Percentiles rank a stretch among this genome's conserved stretches.
Evolutionary conservation across 2,888 invertebrate species (phyloP).

Genomic region (Chironomus riparius): DNA sequence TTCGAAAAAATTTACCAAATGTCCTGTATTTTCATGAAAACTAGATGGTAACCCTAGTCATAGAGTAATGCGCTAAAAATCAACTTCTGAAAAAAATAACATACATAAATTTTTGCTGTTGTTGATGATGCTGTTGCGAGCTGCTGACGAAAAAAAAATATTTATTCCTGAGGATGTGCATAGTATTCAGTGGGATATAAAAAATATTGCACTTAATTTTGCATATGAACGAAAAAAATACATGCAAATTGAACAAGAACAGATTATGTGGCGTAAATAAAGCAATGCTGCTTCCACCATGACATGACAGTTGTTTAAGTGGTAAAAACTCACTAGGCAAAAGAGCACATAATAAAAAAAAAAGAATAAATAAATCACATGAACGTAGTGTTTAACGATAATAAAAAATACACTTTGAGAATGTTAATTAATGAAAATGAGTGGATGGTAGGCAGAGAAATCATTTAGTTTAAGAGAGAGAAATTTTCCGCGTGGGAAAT

Average conservation of each 20-base stretch:
- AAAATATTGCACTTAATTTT: constrained; percentile 22
- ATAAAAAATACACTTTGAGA: constrained; percentile 1
- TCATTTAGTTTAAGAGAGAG: background rate
- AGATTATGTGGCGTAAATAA: background rate
- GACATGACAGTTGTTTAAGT: constrained; percentile 22
- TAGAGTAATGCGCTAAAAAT: no score
- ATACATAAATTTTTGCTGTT: background rate
- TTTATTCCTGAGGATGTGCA: no score
- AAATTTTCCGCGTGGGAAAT: constrained; percentile 5
- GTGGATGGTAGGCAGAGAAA: background rate
- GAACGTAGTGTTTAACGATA: background rate
- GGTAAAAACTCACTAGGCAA: background rate
- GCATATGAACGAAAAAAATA: constrained; percentile 1
- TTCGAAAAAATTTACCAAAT: no score
- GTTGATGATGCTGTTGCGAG: background rate
- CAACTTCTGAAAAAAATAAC: background rate
- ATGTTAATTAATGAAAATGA: constrained; percentile 22
- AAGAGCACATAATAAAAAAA: background rate
- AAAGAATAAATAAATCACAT: constrained; percentile 16
- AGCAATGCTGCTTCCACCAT: background rate
- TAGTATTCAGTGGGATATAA: background rate
- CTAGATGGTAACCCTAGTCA: no score
- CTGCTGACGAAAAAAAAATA: background rate
- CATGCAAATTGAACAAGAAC: background rate
- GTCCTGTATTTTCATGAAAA: no score